Percentiles rank a stretch among this genome's conserved stretches.
phyloP scores from a whole-genome alignment of 2,888 invertebrate species.

The Deilephila elpenor region DNA sequence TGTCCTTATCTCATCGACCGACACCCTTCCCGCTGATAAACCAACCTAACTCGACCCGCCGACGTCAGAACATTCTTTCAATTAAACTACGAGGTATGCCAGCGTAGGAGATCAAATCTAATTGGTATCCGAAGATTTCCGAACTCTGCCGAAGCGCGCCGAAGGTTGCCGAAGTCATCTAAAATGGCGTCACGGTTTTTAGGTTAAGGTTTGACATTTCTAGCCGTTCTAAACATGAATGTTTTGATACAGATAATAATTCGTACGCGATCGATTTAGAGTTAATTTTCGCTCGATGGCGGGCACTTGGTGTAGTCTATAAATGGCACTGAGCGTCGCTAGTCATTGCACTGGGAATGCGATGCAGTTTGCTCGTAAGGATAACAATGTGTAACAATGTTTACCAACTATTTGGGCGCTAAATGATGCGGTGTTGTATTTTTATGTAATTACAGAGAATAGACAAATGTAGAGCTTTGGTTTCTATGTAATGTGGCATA shows the following conservation, averaged over 20 bases:
- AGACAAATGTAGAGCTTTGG: neutral
- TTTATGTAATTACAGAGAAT: neutral
- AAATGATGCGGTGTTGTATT: neutral
- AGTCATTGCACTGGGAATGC: conserved; percentile 6
- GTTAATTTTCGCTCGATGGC: conserved; percentile 53
- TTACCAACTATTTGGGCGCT: neutral
- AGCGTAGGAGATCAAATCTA: conserved; percentile 52
- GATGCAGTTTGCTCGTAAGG: conserved; percentile 12
- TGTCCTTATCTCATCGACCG: conserved; percentile 67
- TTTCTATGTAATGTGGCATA: no score
- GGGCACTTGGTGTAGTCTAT: conserved; percentile 48
- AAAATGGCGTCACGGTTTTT: conserved; percentile 82
- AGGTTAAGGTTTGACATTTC: conserved; percentile 84
- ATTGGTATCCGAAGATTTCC: conserved; percentile 51
- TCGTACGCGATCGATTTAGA: conserved; percentile 42
- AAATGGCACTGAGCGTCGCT: conserved; percentile 58
- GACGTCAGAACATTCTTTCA: conserved; percentile 29
- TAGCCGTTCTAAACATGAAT: conserved; percentile 61
- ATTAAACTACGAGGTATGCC: conserved; percentile 26
- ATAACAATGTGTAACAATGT: neutral
- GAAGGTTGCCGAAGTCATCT: conserved; percentile 66
- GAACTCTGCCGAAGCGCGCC: conserved; percentile 58
- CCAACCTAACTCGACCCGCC: conserved; percentile 57
- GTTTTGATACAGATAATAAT: conserved; percentile 43
- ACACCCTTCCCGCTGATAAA: conserved; percentile 57